Base-by-base conservation (phyloP, 2,113 vertebrate genomes). In the Peromyscus leucopus region DNA sequence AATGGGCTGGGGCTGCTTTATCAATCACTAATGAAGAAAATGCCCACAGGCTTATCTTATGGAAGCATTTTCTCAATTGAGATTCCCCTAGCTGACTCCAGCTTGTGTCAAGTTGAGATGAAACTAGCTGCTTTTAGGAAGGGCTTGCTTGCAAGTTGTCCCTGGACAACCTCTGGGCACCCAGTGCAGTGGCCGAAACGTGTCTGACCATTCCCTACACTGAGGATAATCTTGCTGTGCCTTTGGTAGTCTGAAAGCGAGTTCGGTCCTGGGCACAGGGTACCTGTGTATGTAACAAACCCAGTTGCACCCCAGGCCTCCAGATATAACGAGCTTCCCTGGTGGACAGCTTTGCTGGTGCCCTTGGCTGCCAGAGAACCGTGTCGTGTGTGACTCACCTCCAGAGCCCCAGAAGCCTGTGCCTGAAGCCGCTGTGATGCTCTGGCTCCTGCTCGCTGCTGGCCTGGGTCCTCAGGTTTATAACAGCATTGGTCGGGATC, bases 211-310 rank as follows among this genome's bases (percentile, higher is more conserved):
- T 85, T 85, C 59, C 39, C 15, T 46, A 6, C 82, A 84, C 57
- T 31, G 59, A 85, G 59, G 65, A 12, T 46, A 42, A 6, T 2
- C 83, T 42, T 65, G 83, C 83, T 85, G 83, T 65, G 83, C 79
- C 39, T n/a, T 19, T 22, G 26, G 74, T 65, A 42, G 26, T 33
- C 33, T 82, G 82, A 48, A 67, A 24, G 28, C 33, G 17, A 24
- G 93, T 39, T 42, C 0, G 2, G 7, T 82, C 36, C n/a, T 39
- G 12, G 89, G 61, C 42, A 55, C 39, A 57, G 63, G 71, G 55
- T 10, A 0, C 24, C 15, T 16, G 0, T 0, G 1, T 36, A 13
- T 1, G 0, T 28, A 48, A 57, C 59, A 57, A 51, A 51, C 39
- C 71, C 76, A 31, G 33, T 16, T 15, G 39, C 36, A n/a, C 51